phyloP scores from a whole-genome alignment of 2,113 vertebrate species.

The Micromys minutus region DNA sequence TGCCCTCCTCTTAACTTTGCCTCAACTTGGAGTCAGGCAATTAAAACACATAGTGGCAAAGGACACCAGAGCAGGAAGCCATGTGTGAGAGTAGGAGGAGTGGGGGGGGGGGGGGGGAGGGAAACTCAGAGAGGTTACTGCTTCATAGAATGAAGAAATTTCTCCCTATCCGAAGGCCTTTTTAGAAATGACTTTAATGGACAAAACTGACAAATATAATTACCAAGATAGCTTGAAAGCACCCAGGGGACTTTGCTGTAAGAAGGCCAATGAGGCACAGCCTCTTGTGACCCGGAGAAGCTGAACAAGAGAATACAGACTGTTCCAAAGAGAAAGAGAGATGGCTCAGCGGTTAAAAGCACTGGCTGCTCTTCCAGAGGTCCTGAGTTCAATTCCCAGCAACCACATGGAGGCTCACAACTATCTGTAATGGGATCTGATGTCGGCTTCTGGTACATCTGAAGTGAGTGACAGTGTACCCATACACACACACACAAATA shows the following conservation, averaged over 20 bases:
- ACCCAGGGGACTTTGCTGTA: too few relatives aligned
- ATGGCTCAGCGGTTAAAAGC: too few relatives aligned
- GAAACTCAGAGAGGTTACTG: too few relatives aligned
- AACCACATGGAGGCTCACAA: too few relatives aligned
- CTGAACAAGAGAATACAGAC: too few relatives aligned
- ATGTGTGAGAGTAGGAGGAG: not conserved
- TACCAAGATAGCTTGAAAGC: not conserved
- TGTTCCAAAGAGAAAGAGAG: not conserved
- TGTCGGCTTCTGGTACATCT: too few relatives aligned
- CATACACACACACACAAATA: too few relatives aligned
- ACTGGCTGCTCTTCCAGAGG: too few relatives aligned
- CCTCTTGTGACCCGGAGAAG: not conserved
- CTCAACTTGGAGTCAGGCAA: not conserved
- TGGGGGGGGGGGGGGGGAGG: too few relatives aligned
- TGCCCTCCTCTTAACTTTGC: not conserved
- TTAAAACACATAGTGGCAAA: not conserved
- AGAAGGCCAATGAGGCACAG: not conserved
- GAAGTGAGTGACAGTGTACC: too few relatives aligned
- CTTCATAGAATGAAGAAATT: not conserved
- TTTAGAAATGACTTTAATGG: not conserved
- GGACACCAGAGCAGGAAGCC: not conserved
- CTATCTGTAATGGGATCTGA: too few relatives aligned
- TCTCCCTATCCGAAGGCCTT: not conserved
- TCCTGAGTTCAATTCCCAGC: too few relatives aligned
- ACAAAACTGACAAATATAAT: not conserved